phyloP scores from a whole-genome alignment of 2,113 vertebrate genomes.

The Pterocles burchelli region DNA sequence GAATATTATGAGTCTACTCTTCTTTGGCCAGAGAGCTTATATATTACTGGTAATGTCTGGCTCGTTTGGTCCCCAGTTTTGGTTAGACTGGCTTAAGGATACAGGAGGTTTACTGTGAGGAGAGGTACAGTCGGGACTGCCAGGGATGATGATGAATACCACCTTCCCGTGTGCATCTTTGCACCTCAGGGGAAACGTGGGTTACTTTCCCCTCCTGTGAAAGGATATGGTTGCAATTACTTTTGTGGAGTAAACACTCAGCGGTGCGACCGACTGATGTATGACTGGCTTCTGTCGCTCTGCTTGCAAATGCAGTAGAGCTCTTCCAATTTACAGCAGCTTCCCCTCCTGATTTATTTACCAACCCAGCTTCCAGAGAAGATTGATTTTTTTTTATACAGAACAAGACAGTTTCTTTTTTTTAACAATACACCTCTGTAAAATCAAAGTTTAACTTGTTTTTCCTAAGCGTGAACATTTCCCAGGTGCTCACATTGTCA shows the following conservation, averaged over 20 bases:
- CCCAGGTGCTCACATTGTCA: background rate
- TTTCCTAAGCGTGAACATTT: background rate
- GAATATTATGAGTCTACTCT: background rate
- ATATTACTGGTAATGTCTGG: background rate
- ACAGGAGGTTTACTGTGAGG: background rate
- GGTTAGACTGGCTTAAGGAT: background rate
- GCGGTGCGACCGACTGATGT: slow-evolving; percentile 10
- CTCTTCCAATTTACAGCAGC: slow-evolving; percentile 17
- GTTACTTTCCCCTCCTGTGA: background rate
- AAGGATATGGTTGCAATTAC: background rate
- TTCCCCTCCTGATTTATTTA: slow-evolving; percentile 41
- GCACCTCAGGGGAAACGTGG: background rate
- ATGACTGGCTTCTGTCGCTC: background rate
- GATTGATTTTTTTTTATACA: slow-evolving; percentile 30
- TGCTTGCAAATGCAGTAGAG: background rate
- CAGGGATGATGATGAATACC: background rate
- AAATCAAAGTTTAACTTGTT: slow-evolving; percentile 7
- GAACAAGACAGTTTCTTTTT: background rate
- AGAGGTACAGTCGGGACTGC: background rate
- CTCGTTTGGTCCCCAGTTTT: background rate
- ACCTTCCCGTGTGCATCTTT: background rate
- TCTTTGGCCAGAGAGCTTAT: background rate
- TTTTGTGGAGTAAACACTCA: background rate
- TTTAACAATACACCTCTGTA: background rate
- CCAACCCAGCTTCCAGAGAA: background rate